Evolutionary conservation across 2,113 vertebrate genomes (phyloP).

Genomic region (Clarias macrocephalus): DNA sequence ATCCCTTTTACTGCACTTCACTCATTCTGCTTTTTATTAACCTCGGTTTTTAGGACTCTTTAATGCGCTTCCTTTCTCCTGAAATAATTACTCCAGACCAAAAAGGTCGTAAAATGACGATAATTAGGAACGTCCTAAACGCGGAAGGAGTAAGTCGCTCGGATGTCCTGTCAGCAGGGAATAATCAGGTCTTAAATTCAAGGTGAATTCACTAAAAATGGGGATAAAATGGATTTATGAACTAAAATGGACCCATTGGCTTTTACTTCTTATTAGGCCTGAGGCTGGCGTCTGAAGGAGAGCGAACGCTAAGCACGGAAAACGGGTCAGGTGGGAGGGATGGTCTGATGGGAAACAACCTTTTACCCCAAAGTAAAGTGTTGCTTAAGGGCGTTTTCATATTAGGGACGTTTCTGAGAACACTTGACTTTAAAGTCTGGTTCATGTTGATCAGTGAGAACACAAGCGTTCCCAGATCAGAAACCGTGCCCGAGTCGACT

Average conservation of each 20-base stretch:
- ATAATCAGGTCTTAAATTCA: constrained; percentile 23
- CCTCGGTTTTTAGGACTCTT: constrained; percentile 22
- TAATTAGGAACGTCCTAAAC: constrained; percentile 22
- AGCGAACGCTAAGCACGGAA: not conserved
- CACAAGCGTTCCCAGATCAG: too few relatives aligned
- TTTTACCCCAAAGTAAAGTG: not conserved
- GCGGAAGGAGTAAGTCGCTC: constrained; percentile 3
- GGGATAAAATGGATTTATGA: constrained; percentile 5
- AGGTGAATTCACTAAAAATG: constrained; percentile 31
- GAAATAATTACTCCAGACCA: constrained; percentile 18
- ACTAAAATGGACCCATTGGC: not conserved
- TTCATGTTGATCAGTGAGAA: too few relatives aligned
- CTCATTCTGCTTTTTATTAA: constrained; percentile 25
- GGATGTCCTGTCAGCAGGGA: constrained; percentile 26
- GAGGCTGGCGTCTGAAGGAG: not conserved
- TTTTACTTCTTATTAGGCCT: not conserved
- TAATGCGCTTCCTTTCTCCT: constrained; percentile 4
- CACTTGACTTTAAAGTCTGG: too few relatives aligned
- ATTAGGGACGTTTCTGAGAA: too few relatives aligned
- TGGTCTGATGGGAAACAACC: not conserved
- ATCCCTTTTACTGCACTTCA: not conserved
- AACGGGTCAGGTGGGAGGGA: not conserved
- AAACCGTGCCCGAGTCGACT: too few relatives aligned
- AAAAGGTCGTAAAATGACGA: constrained; percentile 22
- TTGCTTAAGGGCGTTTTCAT: not conserved